phyloP scores from a whole-genome alignment of 2,888 invertebrate species.

The Mellilla xanthometata region DNA sequence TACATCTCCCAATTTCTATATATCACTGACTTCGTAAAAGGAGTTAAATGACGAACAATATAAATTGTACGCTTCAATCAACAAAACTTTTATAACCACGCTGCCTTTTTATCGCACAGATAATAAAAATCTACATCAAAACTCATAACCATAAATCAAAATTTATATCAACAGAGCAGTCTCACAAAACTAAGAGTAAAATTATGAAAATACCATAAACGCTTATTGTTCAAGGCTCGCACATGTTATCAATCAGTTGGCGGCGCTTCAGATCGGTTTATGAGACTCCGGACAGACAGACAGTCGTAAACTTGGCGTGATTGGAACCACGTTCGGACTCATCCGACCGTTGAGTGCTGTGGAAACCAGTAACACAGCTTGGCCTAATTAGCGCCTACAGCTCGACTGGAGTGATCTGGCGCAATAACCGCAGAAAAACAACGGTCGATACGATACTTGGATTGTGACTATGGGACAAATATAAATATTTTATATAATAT shows the following conservation, averaged over 20 bases:
- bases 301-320: slow-evolving; percentile 75
- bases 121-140: neutral
- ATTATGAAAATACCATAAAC: slow-evolving; percentile 35
- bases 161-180: neutral
- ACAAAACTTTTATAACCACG: too few relatives aligned
- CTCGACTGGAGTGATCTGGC: too few relatives aligned
- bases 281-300: slow-evolving; percentile 59
- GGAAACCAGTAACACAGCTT: slow-evolving; percentile 6
- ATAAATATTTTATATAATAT: too few relatives aligned
- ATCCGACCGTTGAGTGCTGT: slow-evolving; percentile 43
- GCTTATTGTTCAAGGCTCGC: slow-evolving; percentile 45
- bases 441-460: too few relatives aligned
- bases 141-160: slow-evolving; percentile 14
- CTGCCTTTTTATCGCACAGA: neutral
- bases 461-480: too few relatives aligned
- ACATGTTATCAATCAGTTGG: slow-evolving; percentile 74
- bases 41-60: too few relatives aligned
- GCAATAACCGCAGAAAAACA: too few relatives aligned
- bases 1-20: too few relatives aligned
- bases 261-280: slow-evolving; percentile 65
- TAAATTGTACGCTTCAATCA: too few relatives aligned
- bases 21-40: too few relatives aligned
- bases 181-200: neutral
- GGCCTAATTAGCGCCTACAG: too few relatives aligned
- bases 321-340: slow-evolving; percentile 72